Conservation (phyloP, 2,888 invertebrate species). For the Eilema sororculum region DNA sequence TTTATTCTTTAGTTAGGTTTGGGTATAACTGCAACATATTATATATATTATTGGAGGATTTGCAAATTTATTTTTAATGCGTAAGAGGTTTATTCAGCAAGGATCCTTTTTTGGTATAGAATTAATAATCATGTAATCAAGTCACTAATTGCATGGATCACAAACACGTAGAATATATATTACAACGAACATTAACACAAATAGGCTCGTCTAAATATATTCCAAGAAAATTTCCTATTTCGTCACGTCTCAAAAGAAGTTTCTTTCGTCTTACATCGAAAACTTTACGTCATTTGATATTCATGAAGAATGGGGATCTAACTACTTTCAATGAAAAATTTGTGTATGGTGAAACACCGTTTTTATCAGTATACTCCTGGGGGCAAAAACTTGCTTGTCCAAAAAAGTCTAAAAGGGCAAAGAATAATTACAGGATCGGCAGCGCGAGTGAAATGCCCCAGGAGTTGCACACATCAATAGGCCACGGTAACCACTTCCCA, state of each 20-base stretch:
- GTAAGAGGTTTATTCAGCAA: too few species aligned
- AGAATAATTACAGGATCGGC: too few species aligned
- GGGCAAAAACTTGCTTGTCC: not conserved
- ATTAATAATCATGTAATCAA: not conserved
- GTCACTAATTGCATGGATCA: not conserved
- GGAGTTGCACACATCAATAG: too few species aligned
- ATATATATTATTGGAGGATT: too few species aligned
- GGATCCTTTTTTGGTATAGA: too few species aligned
- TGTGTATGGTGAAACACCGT: constrained; percentile 39
- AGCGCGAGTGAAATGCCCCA: too few species aligned
- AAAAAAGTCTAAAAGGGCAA: too few species aligned
- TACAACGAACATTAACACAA: constrained; percentile 42
- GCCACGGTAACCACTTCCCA: too few species aligned
- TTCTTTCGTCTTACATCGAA: constrained; percentile 61
- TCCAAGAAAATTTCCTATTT: constrained; percentile 56
- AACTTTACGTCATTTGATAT: constrained; percentile 68
- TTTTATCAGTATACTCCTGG: constrained; percentile 8
- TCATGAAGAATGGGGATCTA: constrained; percentile 64
- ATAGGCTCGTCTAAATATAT: constrained; percentile 48
- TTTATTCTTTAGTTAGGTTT: too few species aligned
- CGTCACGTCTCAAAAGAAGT: constrained; percentile 62
- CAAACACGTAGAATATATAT: constrained; percentile 24
- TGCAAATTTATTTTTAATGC: too few species aligned
- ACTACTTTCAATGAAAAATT: constrained; percentile 64
- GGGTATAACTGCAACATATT: too few species aligned